These are phyloP conservation scores for Steatornis caripensis DNA, from an alignment of 2,113 vertebrate species.

Conservation along the genomic window DNA sequence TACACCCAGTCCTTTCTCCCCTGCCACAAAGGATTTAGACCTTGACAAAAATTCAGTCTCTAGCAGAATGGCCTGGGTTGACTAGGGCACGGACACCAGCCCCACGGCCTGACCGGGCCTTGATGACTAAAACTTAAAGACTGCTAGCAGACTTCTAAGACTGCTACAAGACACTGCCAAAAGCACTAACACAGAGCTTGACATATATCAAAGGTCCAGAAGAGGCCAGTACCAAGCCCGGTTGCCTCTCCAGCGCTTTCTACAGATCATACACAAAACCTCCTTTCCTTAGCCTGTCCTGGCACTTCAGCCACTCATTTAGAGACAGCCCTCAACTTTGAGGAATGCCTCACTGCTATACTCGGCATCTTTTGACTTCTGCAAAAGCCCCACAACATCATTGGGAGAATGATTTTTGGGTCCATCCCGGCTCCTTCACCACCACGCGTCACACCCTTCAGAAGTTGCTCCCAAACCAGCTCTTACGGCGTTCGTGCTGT, in stretches of 20 bases:
- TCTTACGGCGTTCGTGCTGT: background rate
- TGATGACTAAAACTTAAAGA: too few species aligned
- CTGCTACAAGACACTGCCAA: too few species aligned
- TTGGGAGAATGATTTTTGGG: background rate
- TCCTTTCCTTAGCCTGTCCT: background rate
- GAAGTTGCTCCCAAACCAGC: background rate
- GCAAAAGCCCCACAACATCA: background rate
- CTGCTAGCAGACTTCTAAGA: too few species aligned
- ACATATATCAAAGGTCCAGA: background rate
- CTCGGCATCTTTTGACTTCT: background rate
- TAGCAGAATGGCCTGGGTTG: background rate
- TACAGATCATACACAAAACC: background rate
- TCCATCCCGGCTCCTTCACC: background rate
- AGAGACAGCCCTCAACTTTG: background rate
- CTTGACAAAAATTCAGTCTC: background rate
- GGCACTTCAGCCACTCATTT: background rate
- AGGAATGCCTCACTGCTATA: background rate
- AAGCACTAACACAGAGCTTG: background rate
- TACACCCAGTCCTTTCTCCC: background rate
- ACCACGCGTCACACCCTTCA: background rate
- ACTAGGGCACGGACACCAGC: background rate
- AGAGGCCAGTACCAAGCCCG: background rate
- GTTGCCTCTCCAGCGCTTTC: background rate
- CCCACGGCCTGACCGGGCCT: background rate
- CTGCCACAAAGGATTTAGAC: background rate